Evolutionary conservation across 1,140 invertebrate species (phyloP), one percentile per base, ranked within the genome.

Genomic region (Aradophagus sp.): DNA sequence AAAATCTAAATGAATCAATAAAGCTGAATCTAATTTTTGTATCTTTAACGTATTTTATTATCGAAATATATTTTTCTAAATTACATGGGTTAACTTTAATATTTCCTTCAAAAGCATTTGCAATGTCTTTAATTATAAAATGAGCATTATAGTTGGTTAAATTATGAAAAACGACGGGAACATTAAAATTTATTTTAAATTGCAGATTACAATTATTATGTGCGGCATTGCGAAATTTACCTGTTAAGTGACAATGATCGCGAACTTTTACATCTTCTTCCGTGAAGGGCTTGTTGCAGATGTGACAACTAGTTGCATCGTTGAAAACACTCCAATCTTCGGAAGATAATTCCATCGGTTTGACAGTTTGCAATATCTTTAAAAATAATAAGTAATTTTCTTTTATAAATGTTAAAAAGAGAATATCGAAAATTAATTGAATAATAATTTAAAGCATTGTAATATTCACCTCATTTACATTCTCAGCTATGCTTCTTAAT

Each of bases 181-280:
- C 26, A 17, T 50, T 38, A 17, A 27, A 50, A 17, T 23, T 50
- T 16, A 38, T 27, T 17, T 27, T 36, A 38, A 19, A 50, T 12
- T 38, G 11, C 2, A 50, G 7, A 19, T 58, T 58, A 29, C 53
- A 58, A 11, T 2, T 42, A 12, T 27, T 34, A 36, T 58, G 53
- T 0, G 42, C 42, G 1, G 42, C 42, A 7, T 26, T 34, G 17
- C 23, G 16, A 14, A 29, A 47, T 7, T 5, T 36, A 5, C 29
- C 38, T 32, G 52, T 36, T 0, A 55, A 10, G 26, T 41, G 39
- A 56, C 10, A 3, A 17, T 56, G 52, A 15, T 56, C 36, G 0
- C 19, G 1, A n/a, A 20, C 14, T 14, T 31, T 31, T 2, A 1
- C 0, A 16, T 32, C 27, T 1, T 32, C 27, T 5, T 3, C 16